Conservation (phyloP, 1,140 invertebrate genomes). For the Chironomus striatipennis region DNA sequence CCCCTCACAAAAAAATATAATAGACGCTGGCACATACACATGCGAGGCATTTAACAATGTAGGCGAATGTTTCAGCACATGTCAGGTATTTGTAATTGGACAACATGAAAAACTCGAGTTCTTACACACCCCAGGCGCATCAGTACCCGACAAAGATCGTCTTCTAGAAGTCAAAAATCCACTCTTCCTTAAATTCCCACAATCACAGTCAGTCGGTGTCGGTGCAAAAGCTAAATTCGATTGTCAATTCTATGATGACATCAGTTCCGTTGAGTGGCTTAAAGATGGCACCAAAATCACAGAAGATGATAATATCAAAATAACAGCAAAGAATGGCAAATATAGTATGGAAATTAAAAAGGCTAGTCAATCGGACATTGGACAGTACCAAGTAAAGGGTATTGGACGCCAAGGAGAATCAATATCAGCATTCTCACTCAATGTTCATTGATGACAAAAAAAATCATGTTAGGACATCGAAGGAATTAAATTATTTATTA, state of each 20-base stretch:
- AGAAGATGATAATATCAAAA: conserved; percentile 61
- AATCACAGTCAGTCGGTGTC: conserved; percentile 74
- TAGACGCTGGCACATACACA: conserved; percentile 74
- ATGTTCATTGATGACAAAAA: conserved; percentile 49
- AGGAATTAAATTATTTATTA: not conserved
- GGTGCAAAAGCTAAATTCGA: conserved; percentile 69
- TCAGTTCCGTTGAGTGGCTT: conserved; percentile 64
- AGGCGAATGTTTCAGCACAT: conserved; percentile 87
- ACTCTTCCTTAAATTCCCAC: conserved; percentile 80
- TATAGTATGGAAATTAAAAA: conserved; percentile 68
- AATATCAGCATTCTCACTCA: conserved; percentile 75
- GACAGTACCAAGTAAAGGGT: conserved; percentile 84
- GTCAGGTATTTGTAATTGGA: conserved; percentile 74
- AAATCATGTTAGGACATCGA: not conserved
- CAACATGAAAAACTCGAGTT: conserved; percentile 63
- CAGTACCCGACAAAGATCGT: not conserved
- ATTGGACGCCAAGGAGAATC: conserved; percentile 74
- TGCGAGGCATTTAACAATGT: conserved; percentile 94
- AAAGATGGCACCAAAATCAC: conserved; percentile 67
- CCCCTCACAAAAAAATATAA: too few species aligned
- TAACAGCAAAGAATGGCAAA: conserved; percentile 68
- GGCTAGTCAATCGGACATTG: conserved; percentile 69
- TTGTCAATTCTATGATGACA: conserved; percentile 39
- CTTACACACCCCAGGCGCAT: conserved; percentile 4
- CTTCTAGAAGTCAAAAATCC: conserved; percentile 52